These are phyloP conservation scores for Rhea americana DNA, from an alignment of 2,113 vertebrate genomes.

Conservation along the genomic window DNA sequence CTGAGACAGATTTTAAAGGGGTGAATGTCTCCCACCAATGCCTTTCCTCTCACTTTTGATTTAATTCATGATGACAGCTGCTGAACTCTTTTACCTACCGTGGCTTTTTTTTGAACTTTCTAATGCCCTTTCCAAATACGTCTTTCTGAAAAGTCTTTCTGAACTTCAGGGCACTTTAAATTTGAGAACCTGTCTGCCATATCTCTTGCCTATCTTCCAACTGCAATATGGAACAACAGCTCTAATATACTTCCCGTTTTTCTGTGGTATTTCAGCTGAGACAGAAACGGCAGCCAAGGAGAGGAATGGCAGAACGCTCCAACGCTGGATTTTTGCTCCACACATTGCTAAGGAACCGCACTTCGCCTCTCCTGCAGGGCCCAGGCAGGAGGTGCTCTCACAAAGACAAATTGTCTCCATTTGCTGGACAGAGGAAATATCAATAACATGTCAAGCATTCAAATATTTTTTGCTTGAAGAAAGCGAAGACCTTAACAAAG, in stretches of 20 bases:
- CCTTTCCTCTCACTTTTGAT: not conserved
- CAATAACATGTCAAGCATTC: not conserved
- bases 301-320: not conserved
- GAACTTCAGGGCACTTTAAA: conserved; percentile 35
- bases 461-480: not conserved
- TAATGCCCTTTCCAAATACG: not conserved
- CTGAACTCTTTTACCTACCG: not conserved
- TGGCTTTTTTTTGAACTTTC: not conserved
- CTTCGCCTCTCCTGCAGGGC: not conserved
- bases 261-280: not conserved
- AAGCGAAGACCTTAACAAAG: not conserved
- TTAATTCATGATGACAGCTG: conserved; percentile 32
- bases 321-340: not conserved
- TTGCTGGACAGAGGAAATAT: not conserved
- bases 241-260: not conserved
- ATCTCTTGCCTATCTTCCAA: not conserved
- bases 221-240: not conserved
- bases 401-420: not conserved
- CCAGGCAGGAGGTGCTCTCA: not conserved
- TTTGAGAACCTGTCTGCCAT: not conserved
- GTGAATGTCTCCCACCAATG: not conserved
- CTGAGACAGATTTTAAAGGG: not conserved
- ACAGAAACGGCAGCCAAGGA: not conserved
- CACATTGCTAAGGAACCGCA: not conserved
- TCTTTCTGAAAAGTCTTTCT: conserved; percentile 15